Percentiles rank a stretch among this genome's conserved stretches.
These are phyloP conservation scores for Penaeus indicus DNA, from an alignment of 1,140 invertebrate genomes.

Conservation along the genomic window DNA sequence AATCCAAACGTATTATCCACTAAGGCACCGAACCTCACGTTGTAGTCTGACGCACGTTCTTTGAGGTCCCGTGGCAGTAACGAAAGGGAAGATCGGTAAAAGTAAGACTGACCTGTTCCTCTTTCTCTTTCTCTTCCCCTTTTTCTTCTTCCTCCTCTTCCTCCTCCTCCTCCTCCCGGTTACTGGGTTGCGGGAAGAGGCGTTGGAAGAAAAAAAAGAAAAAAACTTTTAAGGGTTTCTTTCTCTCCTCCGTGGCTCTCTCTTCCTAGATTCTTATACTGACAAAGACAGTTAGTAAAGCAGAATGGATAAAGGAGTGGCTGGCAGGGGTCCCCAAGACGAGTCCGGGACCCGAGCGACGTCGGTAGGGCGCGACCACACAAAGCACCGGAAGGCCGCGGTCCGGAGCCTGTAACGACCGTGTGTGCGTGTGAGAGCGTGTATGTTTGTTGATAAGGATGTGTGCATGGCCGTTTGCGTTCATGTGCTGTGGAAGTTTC, in stretches of 20 bases:
- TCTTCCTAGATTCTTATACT: neutral
- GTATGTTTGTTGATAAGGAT: too few species aligned
- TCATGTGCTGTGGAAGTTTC: too few species aligned
- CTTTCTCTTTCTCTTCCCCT: neutral
- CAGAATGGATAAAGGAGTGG: too few species aligned
- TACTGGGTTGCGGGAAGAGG: neutral
- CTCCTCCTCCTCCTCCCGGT: neutral
- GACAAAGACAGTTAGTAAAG: neutral
- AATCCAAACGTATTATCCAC: too few species aligned
- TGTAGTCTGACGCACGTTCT: too few species aligned
- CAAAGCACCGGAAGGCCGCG: constrained; percentile 29
- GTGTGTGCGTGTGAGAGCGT: constrained; percentile 21
- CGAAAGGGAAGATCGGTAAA: neutral
- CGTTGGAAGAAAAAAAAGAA: neutral
- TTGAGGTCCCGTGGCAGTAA: too few species aligned
- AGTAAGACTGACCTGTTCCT: neutral
- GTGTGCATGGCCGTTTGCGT: too few species aligned
- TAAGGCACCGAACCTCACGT: too few species aligned
- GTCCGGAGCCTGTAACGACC: constrained; percentile 21
- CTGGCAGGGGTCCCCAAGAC: too few species aligned
- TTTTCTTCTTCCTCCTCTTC: neutral
- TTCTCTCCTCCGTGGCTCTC: neutral
- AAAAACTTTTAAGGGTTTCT: neutral
- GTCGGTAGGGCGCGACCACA: neutral
- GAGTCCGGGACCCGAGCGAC: too few species aligned